These are phyloP conservation scores for Hemicentrotus pulcherrimus DNA, from an alignment of 35 echinoderm and acorn worm genomes.

Conservation along the genomic window DNA sequence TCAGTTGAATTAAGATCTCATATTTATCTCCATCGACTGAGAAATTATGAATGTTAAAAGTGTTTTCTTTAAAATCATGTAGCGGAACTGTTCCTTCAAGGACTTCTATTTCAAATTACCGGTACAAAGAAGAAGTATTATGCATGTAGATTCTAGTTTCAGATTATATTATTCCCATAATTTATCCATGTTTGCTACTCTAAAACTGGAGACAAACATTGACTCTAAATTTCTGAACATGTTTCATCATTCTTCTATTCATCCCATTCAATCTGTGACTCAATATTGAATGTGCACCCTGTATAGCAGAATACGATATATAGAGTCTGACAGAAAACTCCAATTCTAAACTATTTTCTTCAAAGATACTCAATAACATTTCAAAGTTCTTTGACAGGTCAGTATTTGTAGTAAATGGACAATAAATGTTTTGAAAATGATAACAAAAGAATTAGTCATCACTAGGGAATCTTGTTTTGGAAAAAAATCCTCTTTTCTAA, in stretches of 20 bases:
- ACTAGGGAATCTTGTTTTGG: background rate
- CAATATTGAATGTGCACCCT: background rate
- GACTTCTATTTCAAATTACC: too few relatives aligned
- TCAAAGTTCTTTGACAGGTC: background rate
- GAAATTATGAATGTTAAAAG: too few relatives aligned
- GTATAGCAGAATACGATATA: background rate
- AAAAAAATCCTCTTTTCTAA: background rate
- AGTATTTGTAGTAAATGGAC: background rate
- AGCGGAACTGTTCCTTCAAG: too few relatives aligned
- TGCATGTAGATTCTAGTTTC: too few relatives aligned
- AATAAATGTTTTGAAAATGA: background rate
- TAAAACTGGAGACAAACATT: background rate
- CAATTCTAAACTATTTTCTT: background rate
- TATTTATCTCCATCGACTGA: too few relatives aligned
- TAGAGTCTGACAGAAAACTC: too few relatives aligned
- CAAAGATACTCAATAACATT: background rate
- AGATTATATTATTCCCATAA: too few relatives aligned
- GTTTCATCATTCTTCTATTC: background rate
- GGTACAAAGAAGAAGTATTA: too few relatives aligned
- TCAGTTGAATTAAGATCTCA: too few relatives aligned
- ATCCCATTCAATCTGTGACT: background rate
- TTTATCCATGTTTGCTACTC: too few relatives aligned
- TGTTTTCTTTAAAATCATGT: too few relatives aligned
- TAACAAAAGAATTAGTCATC: constrained; percentile 6
- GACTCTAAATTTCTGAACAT: background rate